Evolutionary conservation across 2,113 vertebrate species (phyloP), one percentile per base, ranked within the genome.

Genomic region (Oreochromis spilurus): DNA sequence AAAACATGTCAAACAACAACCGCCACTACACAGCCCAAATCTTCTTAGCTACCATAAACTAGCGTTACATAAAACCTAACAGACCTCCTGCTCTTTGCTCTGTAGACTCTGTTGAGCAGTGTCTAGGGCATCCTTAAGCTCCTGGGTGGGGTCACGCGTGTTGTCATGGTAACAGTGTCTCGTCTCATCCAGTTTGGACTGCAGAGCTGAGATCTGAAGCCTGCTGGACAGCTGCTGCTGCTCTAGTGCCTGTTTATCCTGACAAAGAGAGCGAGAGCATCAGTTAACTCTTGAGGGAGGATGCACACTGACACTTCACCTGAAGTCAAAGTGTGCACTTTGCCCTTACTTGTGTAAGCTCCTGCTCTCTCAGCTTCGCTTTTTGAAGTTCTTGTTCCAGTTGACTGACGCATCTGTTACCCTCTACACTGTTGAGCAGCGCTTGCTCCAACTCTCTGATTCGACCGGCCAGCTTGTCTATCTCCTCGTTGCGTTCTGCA

Each of bases 211-310:
- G 77, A 97, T 97, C 90, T 97, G 97, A 21, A 97, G 96, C 67
- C 97, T 95, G 92, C 97, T 97, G 5, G 95, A 95, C 89, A 96
- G 95, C 83, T 97, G 97, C 84, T 97, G 97, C 84, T 98, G 97
- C 84, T 98, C 97, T 45, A 98, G 84, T 0, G 96, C 96, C 79
- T 98, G 97, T 81, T 97, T 98, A 87, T 98, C 98, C 99, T 99
- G 89, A 19, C 7, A 81, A 29, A 80, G 16, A 36, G 50, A 24
- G 21, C 57, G 4, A 16, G 26, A 45, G 21, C 17, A 72, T 4
- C 11, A 79, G 9, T 50, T 10, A n/a, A 65, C 48, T 77, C 26
- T 52, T 75, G 17, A 26, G 11, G 1, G 14, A 10, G 1, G 2
- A 4, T 29, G 5, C 36, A 77, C 3, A 31, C 19, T 10, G 24